phyloP scores from a whole-genome alignment of 2,888 invertebrate genomes.

The Nineta flava region DNA sequence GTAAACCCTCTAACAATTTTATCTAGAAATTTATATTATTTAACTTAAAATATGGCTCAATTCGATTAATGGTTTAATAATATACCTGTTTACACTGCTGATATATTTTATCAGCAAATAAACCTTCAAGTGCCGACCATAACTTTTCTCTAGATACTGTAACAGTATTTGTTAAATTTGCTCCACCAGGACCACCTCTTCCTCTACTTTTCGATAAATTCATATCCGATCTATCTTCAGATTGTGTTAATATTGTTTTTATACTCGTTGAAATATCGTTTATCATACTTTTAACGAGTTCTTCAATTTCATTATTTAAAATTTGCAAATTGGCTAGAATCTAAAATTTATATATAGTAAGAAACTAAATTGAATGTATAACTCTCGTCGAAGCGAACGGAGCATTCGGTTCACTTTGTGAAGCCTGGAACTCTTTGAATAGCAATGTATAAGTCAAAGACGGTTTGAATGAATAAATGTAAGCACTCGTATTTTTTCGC shows the following conservation, averaged over 20 bases:
- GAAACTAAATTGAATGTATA: too few relatives aligned
- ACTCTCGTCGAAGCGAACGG: too few relatives aligned
- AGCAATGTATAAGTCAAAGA: too few relatives aligned
- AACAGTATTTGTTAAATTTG: slow-evolving; percentile 25
- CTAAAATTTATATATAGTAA: slow-evolving; percentile 17
- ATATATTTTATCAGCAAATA: slow-evolving; percentile 61
- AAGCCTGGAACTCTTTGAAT: too few relatives aligned
- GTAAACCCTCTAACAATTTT: slow-evolving; percentile 31
- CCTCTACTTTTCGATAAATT: slow-evolving; percentile 17
- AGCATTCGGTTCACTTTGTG: too few relatives aligned
- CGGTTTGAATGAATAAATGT: too few relatives aligned
- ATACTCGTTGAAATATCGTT: slow-evolving; percentile 35
- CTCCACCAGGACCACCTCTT: slow-evolving; percentile 39
- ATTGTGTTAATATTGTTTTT: slow-evolving; percentile 32
- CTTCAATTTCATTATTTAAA: slow-evolving; percentile 33
- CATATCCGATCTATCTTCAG: slow-evolving; percentile 8
- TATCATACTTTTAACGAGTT: slow-evolving; percentile 35
- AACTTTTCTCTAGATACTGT: slow-evolving; percentile 46
- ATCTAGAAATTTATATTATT: slow-evolving; percentile 21
- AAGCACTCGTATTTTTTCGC: too few relatives aligned
- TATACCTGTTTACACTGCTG: slow-evolving; percentile 52
- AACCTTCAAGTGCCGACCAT: slow-evolving; percentile 79
- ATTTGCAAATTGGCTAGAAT: slow-evolving; percentile 27
- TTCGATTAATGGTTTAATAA: neutral
- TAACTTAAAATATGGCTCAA: slow-evolving; percentile 11